Conservation (phyloP, 2,797 vertebrate species). For the Enteromius anoplus region DNA sequence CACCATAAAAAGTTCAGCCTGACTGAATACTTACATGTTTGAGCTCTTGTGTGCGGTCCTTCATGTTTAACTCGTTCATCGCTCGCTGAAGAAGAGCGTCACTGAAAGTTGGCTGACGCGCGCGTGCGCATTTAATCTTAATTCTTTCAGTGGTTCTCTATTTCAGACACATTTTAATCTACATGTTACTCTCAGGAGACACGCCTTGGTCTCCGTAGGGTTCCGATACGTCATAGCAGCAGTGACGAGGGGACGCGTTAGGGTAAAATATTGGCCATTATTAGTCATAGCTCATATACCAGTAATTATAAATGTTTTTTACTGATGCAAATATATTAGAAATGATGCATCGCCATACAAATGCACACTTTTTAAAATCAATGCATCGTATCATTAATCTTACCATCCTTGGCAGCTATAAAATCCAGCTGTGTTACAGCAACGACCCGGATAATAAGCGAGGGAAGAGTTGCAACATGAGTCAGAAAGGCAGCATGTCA, state of each 20-base stretch:
- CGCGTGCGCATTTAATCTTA: neutral
- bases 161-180: too few species aligned
- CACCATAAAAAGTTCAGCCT: constrained; percentile 1
- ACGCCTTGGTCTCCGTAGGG: neutral
- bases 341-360: neutral
- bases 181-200: too few species aligned
- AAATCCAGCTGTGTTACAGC: neutral
- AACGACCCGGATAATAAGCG: neutral
- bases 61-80: constrained; percentile 67
- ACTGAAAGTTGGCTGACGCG: neutral
- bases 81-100: constrained; percentile 25
- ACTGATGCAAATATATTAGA: neutral
- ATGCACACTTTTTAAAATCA: neutral
- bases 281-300: neutral
- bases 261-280: neutral
- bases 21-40: constrained; percentile 72
- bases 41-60: constrained; percentile 82
- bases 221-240: neutral
- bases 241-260: neutral
- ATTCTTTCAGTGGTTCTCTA: too few species aligned
- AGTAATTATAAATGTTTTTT: neutral
- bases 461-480: neutral
- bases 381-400: neutral
- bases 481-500: neutral
- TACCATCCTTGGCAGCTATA: neutral